A percentile compares a stretch with the other conserved stretches of the same genome.
Evolutionary conservation across 2,113 vertebrate genomes (phyloP).

Genomic region (Rattus norvegicus): DNA sequence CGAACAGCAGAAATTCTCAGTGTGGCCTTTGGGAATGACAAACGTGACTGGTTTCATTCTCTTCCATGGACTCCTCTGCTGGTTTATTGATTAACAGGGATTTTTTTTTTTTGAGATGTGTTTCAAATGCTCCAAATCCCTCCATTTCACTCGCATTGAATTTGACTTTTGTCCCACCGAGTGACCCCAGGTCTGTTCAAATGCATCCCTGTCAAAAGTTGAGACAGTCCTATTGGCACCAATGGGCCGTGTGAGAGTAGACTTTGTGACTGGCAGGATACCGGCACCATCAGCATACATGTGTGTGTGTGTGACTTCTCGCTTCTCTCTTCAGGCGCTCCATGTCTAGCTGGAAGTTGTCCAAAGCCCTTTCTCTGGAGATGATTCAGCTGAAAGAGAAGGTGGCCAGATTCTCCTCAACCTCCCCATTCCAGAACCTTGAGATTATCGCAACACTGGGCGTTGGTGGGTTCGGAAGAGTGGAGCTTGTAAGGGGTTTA

Average conservation of each 20-base stretch:
- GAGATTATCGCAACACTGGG: conserved; percentile 94
- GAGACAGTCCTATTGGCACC: neutral
- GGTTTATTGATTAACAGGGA: neutral
- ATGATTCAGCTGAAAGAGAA: conserved; percentile 91
- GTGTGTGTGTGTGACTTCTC: neutral
- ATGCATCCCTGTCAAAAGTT: neutral
- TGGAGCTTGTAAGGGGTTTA: conserved; percentile 94
- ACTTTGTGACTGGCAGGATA: neutral
- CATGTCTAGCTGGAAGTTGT: conserved; percentile 82
- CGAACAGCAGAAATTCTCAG: neutral
- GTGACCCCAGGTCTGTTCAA: neutral
- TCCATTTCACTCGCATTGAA: neutral
- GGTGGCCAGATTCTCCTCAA: conserved; percentile 87
- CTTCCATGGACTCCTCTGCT: neutral
- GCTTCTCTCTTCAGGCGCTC: conserved; percentile 82
- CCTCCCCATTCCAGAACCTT: conserved; percentile 91
- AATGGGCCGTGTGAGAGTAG: neutral
- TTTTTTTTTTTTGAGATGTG: neutral
- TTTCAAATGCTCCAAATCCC: neutral
- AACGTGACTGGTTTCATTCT: neutral
- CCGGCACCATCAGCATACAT: neutral
- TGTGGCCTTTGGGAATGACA: neutral
- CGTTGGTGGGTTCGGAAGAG: conserved; percentile 96
- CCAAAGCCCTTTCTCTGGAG: conserved; percentile 86
- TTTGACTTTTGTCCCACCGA: neutral